Percentiles rank a stretch among this genome's conserved stretches.
Conservation (phyloP, 1,140 invertebrate genomes). For the Anadara kagoshimensis region DNA sequence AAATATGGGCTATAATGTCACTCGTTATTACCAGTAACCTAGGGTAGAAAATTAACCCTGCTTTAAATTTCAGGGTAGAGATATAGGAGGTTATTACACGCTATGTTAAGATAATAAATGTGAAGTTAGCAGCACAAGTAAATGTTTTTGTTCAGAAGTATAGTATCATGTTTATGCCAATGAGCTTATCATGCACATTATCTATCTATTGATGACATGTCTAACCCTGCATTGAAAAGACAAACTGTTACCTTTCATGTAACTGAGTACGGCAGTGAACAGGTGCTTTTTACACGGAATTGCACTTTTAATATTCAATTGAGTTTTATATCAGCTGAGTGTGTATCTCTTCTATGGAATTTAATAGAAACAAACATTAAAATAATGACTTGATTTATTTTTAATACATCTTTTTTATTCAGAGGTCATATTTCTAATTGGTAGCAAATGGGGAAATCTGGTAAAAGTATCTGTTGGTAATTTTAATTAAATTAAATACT, state of each 20-base stretch:
- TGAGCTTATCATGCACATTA: constrained; percentile 2
- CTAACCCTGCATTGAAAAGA: constrained; percentile 8
- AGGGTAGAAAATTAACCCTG: constrained; percentile 36
- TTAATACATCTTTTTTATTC: too few species aligned
- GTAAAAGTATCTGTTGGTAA: too few species aligned
- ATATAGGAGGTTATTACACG: constrained; percentile 40
- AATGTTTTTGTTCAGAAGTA: constrained; percentile 15
- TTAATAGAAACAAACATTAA: too few species aligned
- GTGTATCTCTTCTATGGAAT: too few species aligned
- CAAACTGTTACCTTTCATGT: neutral
- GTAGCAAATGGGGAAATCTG: too few species aligned
- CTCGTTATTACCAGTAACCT: constrained; percentile 17
- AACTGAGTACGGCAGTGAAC: neutral
- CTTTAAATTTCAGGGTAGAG: constrained; percentile 26
- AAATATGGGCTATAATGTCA: constrained; percentile 33
- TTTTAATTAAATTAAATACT: too few species aligned
- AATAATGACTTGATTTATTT: too few species aligned
- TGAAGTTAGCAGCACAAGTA: constrained; percentile 32
- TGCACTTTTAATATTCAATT: too few species aligned
- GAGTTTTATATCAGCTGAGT: too few species aligned
- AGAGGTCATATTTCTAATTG: too few species aligned
- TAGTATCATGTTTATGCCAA: constrained; percentile 12
- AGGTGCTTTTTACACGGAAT: neutral
- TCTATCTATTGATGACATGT: constrained; percentile 22
- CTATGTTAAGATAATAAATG: constrained; percentile 33